Evolutionary conservation across 2,113 vertebrate genomes (phyloP).

Genomic region (Microtus pennsylvanicus): DNA sequence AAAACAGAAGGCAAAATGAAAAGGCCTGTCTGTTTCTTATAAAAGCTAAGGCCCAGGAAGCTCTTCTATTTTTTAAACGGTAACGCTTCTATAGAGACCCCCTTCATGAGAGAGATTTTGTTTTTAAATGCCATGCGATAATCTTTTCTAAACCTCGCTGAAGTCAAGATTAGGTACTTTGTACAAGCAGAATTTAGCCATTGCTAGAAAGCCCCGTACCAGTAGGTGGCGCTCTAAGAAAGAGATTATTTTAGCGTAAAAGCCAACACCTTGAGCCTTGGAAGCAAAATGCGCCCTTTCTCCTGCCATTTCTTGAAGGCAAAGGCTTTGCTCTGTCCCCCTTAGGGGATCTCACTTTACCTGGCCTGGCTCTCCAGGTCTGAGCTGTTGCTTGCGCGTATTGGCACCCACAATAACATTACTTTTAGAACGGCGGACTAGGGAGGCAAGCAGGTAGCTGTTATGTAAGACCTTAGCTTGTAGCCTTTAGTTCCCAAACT

Average conservation of each 20-base stretch:
- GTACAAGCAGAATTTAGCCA: neutral
- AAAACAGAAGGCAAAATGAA: neutral
- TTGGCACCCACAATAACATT: neutral
- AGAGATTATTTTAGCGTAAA: neutral
- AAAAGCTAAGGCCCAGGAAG: neutral
- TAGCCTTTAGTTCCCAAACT: neutral
- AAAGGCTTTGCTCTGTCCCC: neutral
- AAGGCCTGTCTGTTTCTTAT: constrained; percentile 32
- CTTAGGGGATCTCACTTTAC: neutral
- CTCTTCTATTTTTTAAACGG: neutral
- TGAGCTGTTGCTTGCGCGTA: neutral
- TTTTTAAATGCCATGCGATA: neutral
- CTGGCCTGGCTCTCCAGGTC: too few relatives aligned
- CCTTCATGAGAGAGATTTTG: neutral
- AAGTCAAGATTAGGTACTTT: neutral
- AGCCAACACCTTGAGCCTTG: neutral
- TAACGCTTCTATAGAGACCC: neutral
- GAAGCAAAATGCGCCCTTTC: neutral
- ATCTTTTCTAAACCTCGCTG: neutral
- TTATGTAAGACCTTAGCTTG: neutral
- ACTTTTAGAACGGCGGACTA: neutral
- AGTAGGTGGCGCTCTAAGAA: constrained; percentile 75
- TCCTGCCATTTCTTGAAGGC: neutral
- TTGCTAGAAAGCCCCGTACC: neutral
- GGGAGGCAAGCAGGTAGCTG: neutral